Percentiles rank a stretch among this genome's conserved stretches.
phyloP scores from a whole-genome alignment of 1,140 invertebrate species.

The Bombus vancouverensis region DNA sequence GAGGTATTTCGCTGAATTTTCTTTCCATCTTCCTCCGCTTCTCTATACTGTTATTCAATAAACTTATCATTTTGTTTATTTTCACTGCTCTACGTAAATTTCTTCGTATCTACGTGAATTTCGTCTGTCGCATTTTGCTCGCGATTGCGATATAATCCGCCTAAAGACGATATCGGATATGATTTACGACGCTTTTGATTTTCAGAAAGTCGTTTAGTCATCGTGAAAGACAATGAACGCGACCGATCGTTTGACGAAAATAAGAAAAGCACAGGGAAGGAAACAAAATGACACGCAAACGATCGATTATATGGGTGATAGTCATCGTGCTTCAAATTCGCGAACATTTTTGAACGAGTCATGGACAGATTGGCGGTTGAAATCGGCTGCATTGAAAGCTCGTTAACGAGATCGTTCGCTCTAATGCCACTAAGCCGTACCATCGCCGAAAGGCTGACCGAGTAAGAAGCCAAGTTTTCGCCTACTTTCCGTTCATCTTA shows the following conservation, averaged over 20 bases:
- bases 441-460: conserved; percentile 69
- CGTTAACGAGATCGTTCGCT: conserved; percentile 72
- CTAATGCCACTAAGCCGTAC: conserved; percentile 72
- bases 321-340: background rate
- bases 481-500: conserved; percentile 74
- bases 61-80: background rate
- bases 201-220: conserved; percentile 2
- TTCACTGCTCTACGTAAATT: background rate
- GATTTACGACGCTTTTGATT: conserved; percentile 21
- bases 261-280: background rate
- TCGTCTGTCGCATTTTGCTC: background rate
- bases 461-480: conserved; percentile 73
- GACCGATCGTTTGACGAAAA: background rate
- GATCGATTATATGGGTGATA: background rate
- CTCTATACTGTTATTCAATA: too few species aligned
- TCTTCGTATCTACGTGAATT: background rate
- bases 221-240: background rate
- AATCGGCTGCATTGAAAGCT: conserved; percentile 68
- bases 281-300: background rate
- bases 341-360: conserved; percentile 42
- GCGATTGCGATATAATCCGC: background rate
- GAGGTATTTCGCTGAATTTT: too few species aligned
- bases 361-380: conserved; percentile 29
- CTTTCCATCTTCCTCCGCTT: accelerated
- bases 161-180: background rate